Conservation (phyloP, 2,113 vertebrate genomes). For the Pristiophorus japonicus region DNA sequence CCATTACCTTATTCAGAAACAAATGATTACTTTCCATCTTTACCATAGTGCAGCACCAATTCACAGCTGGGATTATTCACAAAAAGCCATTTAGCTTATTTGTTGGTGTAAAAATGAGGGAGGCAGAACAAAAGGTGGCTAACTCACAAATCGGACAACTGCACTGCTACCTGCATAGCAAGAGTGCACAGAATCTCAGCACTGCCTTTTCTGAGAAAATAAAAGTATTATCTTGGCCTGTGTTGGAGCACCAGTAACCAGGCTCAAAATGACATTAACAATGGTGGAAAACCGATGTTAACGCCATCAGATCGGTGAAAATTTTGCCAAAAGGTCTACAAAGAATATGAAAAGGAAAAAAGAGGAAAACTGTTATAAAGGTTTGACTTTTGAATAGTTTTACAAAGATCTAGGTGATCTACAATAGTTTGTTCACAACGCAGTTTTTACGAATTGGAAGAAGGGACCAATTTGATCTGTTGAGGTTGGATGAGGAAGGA, state of each 20-base stretch:
- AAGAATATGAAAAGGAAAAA: not conserved
- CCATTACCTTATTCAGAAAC: not conserved
- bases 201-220: not conserved
- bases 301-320: slow-evolving; percentile 5
- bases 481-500: not conserved
- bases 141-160: not conserved
- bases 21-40: not conserved
- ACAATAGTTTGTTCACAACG: slow-evolving; percentile 27
- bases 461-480: not conserved
- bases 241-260: not conserved
- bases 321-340: not conserved
- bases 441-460: not conserved
- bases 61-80: not conserved
- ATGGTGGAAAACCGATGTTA: not conserved
- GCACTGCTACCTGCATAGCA: no score
- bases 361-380: not conserved
- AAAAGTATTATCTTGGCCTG: not conserved
- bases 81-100: not conserved
- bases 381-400: not conserved
- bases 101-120: not conserved
- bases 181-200: not conserved
- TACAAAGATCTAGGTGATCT: slow-evolving; percentile 19
- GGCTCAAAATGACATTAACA: not conserved
- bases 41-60: not conserved
- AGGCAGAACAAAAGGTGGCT: not conserved